phyloP scores from a whole-genome alignment of 2,113 vertebrate genomes.

The Poeciliopsis prolifica region DNA sequence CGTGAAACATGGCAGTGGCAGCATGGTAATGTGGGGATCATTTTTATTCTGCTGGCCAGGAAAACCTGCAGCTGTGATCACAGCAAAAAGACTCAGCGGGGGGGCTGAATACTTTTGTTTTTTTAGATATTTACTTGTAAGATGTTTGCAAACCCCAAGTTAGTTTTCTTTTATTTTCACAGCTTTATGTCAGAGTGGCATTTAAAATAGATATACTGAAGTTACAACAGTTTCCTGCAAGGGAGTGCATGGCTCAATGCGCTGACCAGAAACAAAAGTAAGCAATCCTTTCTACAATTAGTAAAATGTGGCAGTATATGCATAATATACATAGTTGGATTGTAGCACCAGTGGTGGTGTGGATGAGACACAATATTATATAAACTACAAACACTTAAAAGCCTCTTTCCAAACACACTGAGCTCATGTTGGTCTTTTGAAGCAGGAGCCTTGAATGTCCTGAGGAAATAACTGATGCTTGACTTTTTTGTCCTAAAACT shows the following conservation, averaged over 20 bases:
- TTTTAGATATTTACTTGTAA: background rate
- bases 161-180: background rate
- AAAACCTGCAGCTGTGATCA: background rate
- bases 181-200: background rate
- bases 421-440: conserved; percentile 12
- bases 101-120: background rate
- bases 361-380: background rate
- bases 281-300: no score
- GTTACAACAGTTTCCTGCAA: background rate
- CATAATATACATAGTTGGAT: background rate
- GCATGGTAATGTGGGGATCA: background rate
- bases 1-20: background rate
- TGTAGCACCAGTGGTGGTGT: conserved; percentile 2
- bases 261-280: background rate
- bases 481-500: conserved; percentile 22
- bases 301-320: background rate
- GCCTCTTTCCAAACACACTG: background rate
- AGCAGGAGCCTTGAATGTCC: conserved; percentile 11
- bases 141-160: no score
- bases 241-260: background rate
- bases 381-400: background rate
- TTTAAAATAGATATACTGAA: background rate
- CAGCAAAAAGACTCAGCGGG: background rate
- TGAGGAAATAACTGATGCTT: conserved; percentile 35
- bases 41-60: background rate